phyloP scores from a whole-genome alignment of 2,113 vertebrate genomes.

The Pyrgilauda ruficollis region DNA sequence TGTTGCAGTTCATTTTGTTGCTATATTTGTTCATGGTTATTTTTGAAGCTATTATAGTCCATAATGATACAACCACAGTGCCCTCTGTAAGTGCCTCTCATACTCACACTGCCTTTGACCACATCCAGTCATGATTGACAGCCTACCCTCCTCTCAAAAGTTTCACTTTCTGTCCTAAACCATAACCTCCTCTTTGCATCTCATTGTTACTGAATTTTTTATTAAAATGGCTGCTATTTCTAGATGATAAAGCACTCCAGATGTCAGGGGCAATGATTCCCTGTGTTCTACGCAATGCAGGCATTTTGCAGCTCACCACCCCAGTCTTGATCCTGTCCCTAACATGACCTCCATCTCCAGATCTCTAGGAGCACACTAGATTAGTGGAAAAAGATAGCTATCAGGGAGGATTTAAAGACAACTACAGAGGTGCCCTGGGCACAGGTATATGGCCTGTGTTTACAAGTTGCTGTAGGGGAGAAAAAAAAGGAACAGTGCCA shows the following conservation, averaged over 20 bases:
- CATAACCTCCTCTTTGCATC: neutral
- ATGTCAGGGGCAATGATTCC: neutral
- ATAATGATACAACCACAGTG: neutral
- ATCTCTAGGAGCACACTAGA: neutral
- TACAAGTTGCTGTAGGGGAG: neutral
- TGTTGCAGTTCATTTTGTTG: slow-evolving; percentile 19
- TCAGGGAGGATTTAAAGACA: neutral
- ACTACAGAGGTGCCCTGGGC: neutral
- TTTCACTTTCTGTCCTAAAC: neutral
- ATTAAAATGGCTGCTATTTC: neutral
- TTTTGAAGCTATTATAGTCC: slow-evolving; percentile 22
- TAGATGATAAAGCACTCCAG: neutral
- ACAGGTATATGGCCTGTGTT: neutral
- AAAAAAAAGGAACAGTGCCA: neutral
- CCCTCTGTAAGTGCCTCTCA: neutral
- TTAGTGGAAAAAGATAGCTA: neutral
- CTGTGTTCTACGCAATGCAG: neutral
- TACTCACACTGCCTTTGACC: neutral
- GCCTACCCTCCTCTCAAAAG: neutral
- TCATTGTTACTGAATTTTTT: neutral
- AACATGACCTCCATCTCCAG: neutral
- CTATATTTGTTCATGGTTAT: slow-evolving; percentile 51
- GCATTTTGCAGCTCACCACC: neutral
- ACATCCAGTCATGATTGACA: neutral
- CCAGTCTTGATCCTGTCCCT: neutral